A percentile compares a stretch with the other conserved stretches of the same genome.
These are phyloP conservation scores for Coccyzus lansbergi DNA, from an alignment of 2,797 vertebrate genomes.

Conservation along the genomic window DNA sequence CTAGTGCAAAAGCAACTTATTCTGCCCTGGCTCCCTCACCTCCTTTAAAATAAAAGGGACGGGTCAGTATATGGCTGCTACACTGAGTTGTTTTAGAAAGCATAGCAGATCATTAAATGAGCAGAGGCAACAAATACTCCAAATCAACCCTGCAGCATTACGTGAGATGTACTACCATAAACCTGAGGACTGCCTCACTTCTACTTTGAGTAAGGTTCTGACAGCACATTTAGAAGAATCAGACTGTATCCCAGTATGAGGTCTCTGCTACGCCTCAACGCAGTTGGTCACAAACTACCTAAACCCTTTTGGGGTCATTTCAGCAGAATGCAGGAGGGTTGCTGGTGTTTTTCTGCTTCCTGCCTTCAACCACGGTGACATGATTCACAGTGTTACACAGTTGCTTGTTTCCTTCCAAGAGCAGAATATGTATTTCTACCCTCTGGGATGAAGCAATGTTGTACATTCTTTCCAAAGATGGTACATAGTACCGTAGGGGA, in stretches of 20 bases:
- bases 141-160: neutral
- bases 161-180: rapidly evolving
- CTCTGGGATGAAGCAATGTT: slow-evolving; percentile 23
- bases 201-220: neutral
- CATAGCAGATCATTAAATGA: neutral
- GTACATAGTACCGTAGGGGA: neutral
- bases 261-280: neutral
- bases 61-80: neutral
- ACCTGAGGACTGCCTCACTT: neutral
- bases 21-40: neutral
- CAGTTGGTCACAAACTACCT: neutral
- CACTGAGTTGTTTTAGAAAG: neutral
- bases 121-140: neutral
- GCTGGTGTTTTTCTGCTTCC: neutral
- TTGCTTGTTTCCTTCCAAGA: slow-evolving; percentile 1
- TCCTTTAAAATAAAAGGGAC: neutral
- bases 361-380: neutral
- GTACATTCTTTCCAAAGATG: slow-evolving; percentile 1
- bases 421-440: neutral
- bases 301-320: neutral
- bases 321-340: neutral
- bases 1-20: neutral
- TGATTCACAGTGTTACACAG: rapidly evolving
- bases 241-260: neutral
- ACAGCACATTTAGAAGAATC: neutral